These are phyloP conservation scores for Hemithea aestivaria DNA, from an alignment of 2,888 invertebrate species.

Conservation along the genomic window DNA sequence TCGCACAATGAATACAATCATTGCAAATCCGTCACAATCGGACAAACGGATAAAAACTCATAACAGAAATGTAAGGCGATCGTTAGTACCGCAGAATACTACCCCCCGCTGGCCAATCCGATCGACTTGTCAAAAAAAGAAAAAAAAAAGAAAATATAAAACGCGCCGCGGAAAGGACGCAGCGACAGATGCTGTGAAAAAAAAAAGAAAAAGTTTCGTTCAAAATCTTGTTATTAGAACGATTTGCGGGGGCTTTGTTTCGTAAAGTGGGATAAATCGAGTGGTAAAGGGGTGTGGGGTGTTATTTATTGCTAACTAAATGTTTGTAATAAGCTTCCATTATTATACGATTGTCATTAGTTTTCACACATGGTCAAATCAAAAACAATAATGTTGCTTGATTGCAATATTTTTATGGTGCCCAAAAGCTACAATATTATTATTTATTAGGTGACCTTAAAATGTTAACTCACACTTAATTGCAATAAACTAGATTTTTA, in stretches of 20 bases:
- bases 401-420: too few species aligned
- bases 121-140: slow-evolving; percentile 55
- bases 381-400: too few species aligned
- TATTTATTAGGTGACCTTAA: too few species aligned
- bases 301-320: too few species aligned
- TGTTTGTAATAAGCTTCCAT: not conserved
- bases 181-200: slow-evolving; percentile 64
- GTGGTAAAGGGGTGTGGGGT: slow-evolving; percentile 40
- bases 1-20: slow-evolving; percentile 45
- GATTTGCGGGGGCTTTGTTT: slow-evolving; percentile 53
- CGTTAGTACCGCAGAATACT: slow-evolving; percentile 58
- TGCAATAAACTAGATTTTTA: too few species aligned
- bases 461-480: too few species aligned
- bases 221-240: slow-evolving; percentile 56
- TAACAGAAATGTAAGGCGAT: slow-evolving; percentile 60
- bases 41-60: slow-evolving; percentile 64
- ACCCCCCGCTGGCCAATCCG: slow-evolving; percentile 70
- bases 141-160: slow-evolving; percentile 38
- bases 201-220: slow-evolving; percentile 44
- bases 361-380: too few species aligned
- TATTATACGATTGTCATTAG: too few species aligned
- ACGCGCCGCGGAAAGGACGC: slow-evolving; percentile 51
- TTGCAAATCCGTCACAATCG: slow-evolving; percentile 69
- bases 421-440: too few species aligned
- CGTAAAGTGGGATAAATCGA: slow-evolving; percentile 50